Percentiles rank a stretch among this genome's conserved stretches.
Evolutionary conservation across 1,140 invertebrate genomes (phyloP).

Genomic region (Megathymus violae): DNA sequence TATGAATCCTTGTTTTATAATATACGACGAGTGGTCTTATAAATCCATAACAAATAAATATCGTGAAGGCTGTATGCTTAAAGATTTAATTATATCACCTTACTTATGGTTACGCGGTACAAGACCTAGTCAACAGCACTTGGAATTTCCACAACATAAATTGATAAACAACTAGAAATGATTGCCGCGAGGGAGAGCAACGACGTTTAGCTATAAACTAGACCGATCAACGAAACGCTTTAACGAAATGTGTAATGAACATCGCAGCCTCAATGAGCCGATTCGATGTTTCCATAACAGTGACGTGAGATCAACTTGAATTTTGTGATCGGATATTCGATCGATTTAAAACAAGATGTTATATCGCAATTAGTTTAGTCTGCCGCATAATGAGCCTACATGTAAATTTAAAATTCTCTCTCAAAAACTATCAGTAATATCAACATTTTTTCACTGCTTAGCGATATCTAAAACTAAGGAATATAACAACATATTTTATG

Average conservation of each 20-base stretch:
- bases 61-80: conserved; percentile 50
- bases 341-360: neutral
- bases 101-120: conserved; percentile 52
- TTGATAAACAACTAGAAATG: conserved; percentile 56
- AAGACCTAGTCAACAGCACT: conserved; percentile 51
- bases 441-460: too few species aligned
- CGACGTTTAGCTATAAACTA: conserved; percentile 31
- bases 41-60: conserved; percentile 53
- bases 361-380: neutral
- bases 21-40: conserved; percentile 54
- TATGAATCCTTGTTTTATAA: conserved; percentile 56
- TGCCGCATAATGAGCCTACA: too few species aligned
- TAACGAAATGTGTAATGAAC: conserved; percentile 5
- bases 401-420: too few species aligned
- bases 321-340: neutral
- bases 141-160: conserved; percentile 69
- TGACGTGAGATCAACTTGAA: conserved; percentile 3
- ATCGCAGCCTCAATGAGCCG: conserved; percentile 2
- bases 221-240: conserved; percentile 11
- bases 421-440: too few species aligned
- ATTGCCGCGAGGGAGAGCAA: conserved; percentile 25
- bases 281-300: neutral
- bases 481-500: too few species aligned
- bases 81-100: conserved; percentile 57
- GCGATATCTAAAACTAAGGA: too few species aligned